phyloP scores from a whole-genome alignment of 2,888 invertebrate genomes.

The Leptopterna dolabrata region DNA sequence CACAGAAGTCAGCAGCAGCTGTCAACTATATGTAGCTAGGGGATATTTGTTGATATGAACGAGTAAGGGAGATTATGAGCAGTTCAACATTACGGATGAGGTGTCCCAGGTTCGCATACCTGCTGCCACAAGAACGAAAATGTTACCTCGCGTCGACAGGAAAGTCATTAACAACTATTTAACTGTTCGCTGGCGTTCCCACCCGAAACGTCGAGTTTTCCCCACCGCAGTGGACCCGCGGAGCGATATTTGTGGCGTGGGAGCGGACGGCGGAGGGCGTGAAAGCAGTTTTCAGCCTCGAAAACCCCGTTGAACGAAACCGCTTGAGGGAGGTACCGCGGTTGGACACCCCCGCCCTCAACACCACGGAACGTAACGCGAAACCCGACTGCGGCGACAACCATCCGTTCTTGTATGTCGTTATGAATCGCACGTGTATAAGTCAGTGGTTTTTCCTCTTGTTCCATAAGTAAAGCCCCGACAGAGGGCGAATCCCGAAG shows the following conservation, averaged over 20 bases:
- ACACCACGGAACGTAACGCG: neutral
- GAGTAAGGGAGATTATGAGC: too few species aligned
- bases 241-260: neutral
- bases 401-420: neutral
- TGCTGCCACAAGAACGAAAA: too few species aligned
- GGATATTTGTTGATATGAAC: too few species aligned
- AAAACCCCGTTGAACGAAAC: neutral
- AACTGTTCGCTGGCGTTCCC: neutral
- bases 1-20: too few species aligned
- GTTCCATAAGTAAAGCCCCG: too few species aligned
- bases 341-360: neutral
- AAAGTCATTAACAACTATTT: neutral
- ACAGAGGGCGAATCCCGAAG: too few species aligned
- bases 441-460: too few species aligned
- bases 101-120: too few species aligned
- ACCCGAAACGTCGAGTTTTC: neutral
- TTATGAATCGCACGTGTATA: too few species aligned
- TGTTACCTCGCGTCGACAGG: neutral
- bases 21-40: too few species aligned
- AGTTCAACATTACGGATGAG: too few species aligned
- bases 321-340: neutral
- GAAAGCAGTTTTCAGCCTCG: neutral
- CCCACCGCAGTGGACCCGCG: neutral
- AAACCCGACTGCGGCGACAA: neutral
- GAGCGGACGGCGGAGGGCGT: neutral